Percentiles rank a stretch among this genome's conserved stretches.
Conservation (phyloP, 2,888 invertebrate genomes). For the Eutolmus rufibarbis region DNA sequence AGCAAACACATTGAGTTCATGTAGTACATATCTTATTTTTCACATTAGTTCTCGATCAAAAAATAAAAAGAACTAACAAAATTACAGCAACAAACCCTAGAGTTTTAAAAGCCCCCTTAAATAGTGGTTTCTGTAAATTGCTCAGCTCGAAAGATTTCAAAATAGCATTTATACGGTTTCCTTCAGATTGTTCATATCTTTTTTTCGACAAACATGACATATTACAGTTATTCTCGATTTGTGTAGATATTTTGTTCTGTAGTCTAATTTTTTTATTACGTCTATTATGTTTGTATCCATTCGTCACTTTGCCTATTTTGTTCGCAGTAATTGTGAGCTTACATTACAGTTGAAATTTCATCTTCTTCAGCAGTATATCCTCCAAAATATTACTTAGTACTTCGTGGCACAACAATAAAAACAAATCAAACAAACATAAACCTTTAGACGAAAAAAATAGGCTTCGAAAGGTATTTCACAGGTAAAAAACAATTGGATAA, state of each 20-base stretch:
- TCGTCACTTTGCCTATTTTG: conserved; percentile 49
- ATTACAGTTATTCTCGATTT: background rate
- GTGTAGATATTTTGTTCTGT: conserved; percentile 48
- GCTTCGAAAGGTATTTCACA: conserved; percentile 41
- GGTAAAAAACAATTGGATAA: background rate
- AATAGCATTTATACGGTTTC: conserved; percentile 9
- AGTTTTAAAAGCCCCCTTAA: background rate
- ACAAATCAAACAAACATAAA: conserved; percentile 16
- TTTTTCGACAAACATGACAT: background rate
- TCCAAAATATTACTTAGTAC: conserved; percentile 14
- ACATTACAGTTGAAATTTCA: conserved; percentile 27
- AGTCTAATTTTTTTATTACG: conserved; percentile 30
- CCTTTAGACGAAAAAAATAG: conserved; percentile 48
- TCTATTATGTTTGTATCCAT: conserved; percentile 41
- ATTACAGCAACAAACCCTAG: too few species aligned
- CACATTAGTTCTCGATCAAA: too few species aligned
- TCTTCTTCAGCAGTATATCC: conserved; percentile 21
- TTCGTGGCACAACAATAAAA: conserved; percentile 17
- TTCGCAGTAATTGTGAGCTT: conserved; percentile 43
- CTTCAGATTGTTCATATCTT: background rate
- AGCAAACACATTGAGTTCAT: too few species aligned
- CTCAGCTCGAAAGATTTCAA: background rate
- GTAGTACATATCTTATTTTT: too few species aligned
- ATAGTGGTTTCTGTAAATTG: background rate
- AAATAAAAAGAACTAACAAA: too few species aligned